Evolutionary conservation across 2,113 vertebrate species (phyloP), one percentile per base, ranked within the genome.

Genomic region (Prochilodus magdalenae): DNA sequence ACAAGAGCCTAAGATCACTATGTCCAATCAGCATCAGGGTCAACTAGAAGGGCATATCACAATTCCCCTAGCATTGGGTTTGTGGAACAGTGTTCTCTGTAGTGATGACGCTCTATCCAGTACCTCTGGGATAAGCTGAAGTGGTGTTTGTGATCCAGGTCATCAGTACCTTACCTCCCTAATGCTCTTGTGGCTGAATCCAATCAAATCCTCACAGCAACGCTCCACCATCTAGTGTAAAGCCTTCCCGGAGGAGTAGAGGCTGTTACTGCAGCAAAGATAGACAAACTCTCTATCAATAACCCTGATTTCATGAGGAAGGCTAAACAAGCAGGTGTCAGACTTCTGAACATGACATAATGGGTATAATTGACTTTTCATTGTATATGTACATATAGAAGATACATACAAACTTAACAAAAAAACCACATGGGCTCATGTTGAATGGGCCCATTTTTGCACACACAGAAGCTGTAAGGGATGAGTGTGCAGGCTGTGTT

Each of bases 381-480:
- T 8, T 55, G 72, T 40, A 36, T 36, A 36, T 7, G 36, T 36
- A 36, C 36, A 36, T 36, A 36, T 36, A 36, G 36, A 36, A 36
- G 36, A 14, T 12, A 49, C 47, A 49, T 14, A 49, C 13, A 49
- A 4, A 49, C 47, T n/a, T n/a, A n/a, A n/a, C n/a, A n/a, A n/a
- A n/a, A n/a, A n/a, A n/a, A n/a, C n/a, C n/a, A n/a, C n/a, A n/a
- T n/a, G n/a, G n/a, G n/a, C n/a, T n/a, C n/a, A n/a, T n/a, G n/a
- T n/a, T n/a, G 16, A 57, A 16, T n/a, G n/a, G n/a, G 13, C 59
- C 24, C 59, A 62, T 20, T 22, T 24, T 6, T 27, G 47, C 53
- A 75, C 73, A 75, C 53, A 75, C 73, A 75, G 62, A 30, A 33
- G 27, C 15, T 10, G 15, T 65, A 15, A 63, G 20, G 62, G 11